Evolutionary conservation across 92 coral and sea anemone genomes (phyloP), one percentile per base, ranked within the genome.

Genomic region (Heteractis magnifica): DNA sequence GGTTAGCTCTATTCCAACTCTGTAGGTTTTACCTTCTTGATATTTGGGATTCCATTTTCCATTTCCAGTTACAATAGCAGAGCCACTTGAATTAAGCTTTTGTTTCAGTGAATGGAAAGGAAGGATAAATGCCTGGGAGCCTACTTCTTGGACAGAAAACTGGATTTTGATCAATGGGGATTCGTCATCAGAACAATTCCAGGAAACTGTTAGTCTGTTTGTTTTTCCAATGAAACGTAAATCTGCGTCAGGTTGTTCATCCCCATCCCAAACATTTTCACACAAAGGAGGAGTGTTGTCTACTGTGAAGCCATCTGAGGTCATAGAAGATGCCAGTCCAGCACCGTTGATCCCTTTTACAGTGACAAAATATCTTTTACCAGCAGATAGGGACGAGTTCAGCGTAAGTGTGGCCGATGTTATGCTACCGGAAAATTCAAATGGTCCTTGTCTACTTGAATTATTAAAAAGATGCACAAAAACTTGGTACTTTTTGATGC

Each of bases 241-340:
- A 51, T 78, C 86, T 52, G 52, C 2, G 49, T 19, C 26, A 56
- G 73, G 13, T 48, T 49, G 52, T n/a, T 76, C 49, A 20, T 73
- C 70, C 26, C 87, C 88, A 78, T 81, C 88, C 83, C 88, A 81
- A 56, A 94, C 90, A 44, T 81, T 49, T 2, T 70, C 76, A 76
- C 98, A 94, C 12, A 76, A 64, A 10, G 98, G 95, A 11, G 95
- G 88, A 3, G 98, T 92, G 11, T 76, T 88, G 53, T 94, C 98
- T 6, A 92, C 92, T 8, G 64, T 75, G 53, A 94, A 86, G 3
- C 98, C 98, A 86, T 94, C 87, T n/a, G 94, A 92, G 51, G 75
- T 6, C 51, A 77, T 19, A 23, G 94, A 77, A 19, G 86, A 23
- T 74, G 81, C 72, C 44, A 94, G 56, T 0, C 95, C 98, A 55